Percentiles rank a stretch among this genome's conserved stretches.
These are phyloP conservation scores for Drosophila infuscata DNA, from an alignment of 2,888 invertebrate species.

Conservation along the genomic window DNA sequence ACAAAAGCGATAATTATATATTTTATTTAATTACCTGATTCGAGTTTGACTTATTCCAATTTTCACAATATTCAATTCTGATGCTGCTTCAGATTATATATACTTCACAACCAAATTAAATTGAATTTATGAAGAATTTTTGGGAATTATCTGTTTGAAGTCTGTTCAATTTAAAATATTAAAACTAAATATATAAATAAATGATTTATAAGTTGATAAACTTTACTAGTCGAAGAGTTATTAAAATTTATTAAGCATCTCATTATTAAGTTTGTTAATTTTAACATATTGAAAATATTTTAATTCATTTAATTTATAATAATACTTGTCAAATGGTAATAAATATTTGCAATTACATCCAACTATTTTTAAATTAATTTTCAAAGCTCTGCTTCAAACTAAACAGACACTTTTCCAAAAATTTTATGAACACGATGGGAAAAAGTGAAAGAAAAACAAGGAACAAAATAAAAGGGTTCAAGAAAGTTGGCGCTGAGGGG, in stretches of 20 bases:
- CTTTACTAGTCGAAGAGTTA: no score
- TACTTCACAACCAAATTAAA: no score
- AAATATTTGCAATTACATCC: rapidly evolving
- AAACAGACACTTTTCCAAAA: background rate
- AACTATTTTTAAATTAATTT: background rate
- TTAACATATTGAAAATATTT: background rate
- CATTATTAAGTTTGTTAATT: no score
- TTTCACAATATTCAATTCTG: no score
- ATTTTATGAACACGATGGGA: background rate
- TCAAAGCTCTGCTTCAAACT: background rate
- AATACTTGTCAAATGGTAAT: background rate
- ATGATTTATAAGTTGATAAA: no score
- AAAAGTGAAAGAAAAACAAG: constrained; percentile 6
- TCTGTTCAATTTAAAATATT: no score
- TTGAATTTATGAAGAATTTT: no score
- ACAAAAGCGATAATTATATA: rapidly evolving
- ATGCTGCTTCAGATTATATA: no score
- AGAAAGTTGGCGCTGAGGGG: constrained; percentile 19
- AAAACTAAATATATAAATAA: no score
- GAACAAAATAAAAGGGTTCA: constrained; percentile 7
- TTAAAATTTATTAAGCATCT: no score
- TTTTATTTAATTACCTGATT: background rate
- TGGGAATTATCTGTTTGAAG: no score
- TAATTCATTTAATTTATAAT: background rate
- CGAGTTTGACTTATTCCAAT: background rate